Base-by-base conservation (phyloP, 2,797 vertebrate species). In the Rhodeus uyekii region DNA sequence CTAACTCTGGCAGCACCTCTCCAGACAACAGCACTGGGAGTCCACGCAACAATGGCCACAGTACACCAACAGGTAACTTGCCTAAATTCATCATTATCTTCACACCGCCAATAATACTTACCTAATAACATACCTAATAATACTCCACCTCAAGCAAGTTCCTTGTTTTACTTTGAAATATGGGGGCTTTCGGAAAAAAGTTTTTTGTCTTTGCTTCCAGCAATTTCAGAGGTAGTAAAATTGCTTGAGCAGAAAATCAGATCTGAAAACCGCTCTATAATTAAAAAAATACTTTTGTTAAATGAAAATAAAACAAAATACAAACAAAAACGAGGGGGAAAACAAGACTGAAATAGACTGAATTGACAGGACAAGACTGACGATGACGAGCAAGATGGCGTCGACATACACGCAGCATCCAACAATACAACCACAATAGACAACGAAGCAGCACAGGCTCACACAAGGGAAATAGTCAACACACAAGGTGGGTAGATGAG, bases 21-120 rank as follows among this genome's bases (percentile, higher is more conserved):
- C 94, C 94, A 53, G 94, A 95, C 87, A 95, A 89, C 67, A 89
- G 87, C 73, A 80, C 91, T 78, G 86, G 93, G 80, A 93, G 90
- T 89, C 90, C 91, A 71, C 93, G 88, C 87, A 92, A 90, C 42
- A 89, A 89, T 87, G 58, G 85, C 79, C 89, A 89, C 34, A 71
- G 61, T 77, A 83, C 89, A 77, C 27, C 88, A 88, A n/a, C 87
- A 94, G 93, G 95, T 95, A 27, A 24, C 64, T 73, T 44, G 60
- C 24, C 18, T 29, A 3, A 19, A 29, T 44, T 29, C 5, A 63
- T 29, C 27, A 36, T 32, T 27, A 68, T 6, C 7, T 53, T 60
- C 32, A 32, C 14, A 76, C n/a, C 10, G 10, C 5, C n/a, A n/a
- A n/a, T n/a, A n/a, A 34, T n/a, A 12, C 34, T n/a, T 14, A 36